These are phyloP conservation scores for Hymenopus coronatus DNA, from an alignment of 2,888 invertebrate species.

Conservation along the genomic window DNA sequence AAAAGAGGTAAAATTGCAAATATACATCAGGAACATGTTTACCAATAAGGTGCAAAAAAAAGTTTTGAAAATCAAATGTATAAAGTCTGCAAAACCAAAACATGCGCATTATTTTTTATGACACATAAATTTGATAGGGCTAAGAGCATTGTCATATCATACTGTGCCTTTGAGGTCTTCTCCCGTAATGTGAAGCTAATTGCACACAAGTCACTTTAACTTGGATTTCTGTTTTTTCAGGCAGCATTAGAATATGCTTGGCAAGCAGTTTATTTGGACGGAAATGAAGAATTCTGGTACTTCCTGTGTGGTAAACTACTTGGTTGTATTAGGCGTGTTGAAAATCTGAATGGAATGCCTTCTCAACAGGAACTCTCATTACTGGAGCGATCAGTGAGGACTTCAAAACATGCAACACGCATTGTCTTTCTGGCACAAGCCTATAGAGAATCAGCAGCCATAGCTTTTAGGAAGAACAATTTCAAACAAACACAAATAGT, in stretches of 20 bases:
- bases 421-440: slow-evolving; percentile 23
- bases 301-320: slow-evolving; percentile 22
- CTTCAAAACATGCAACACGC: slow-evolving; percentile 5
- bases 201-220: too few relatives aligned
- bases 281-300: slow-evolving; percentile 18
- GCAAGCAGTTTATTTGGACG: slow-evolving; percentile 6
- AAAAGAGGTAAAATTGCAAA: too few relatives aligned
- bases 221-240: not conserved
- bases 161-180: too few relatives aligned
- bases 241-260: not conserved
- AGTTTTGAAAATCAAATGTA: too few relatives aligned
- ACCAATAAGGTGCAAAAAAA: too few relatives aligned
- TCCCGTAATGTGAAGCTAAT: too few relatives aligned
- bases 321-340: slow-evolving; percentile 20
- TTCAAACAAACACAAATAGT: not conserved
- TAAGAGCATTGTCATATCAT: too few relatives aligned
- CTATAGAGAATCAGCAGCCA: slow-evolving; percentile 23
- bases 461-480: not conserved
- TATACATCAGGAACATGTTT: too few relatives aligned
- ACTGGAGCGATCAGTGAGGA: slow-evolving; percentile 12
- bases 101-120: too few relatives aligned
- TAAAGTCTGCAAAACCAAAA: too few relatives aligned
- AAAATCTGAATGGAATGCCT: slow-evolving; percentile 5
- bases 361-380: slow-evolving; percentile 2
- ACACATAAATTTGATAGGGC: not conserved